These are phyloP conservation scores for Syrrhaptes paradoxus DNA, from an alignment of 2,113 vertebrate species.

Conservation along the genomic window DNA sequence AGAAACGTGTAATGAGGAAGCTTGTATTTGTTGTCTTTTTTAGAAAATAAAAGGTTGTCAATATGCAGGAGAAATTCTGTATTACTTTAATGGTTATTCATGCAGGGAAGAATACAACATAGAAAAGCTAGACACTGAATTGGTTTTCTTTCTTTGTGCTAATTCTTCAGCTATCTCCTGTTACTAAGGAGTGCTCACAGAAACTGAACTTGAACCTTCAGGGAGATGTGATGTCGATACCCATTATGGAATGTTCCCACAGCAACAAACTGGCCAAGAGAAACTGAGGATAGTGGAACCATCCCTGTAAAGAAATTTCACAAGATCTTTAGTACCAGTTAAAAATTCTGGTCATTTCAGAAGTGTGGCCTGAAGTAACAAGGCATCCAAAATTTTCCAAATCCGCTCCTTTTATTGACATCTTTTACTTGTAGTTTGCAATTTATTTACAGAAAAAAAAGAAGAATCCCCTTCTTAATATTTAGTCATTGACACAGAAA, in stretches of 20 bases:
- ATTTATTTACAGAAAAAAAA: background rate
- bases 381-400: background rate
- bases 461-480: background rate
- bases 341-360: background rate
- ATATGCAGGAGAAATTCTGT: background rate
- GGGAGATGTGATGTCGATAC: background rate
- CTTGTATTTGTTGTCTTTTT: background rate
- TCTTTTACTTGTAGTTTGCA: background rate
- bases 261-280: background rate
- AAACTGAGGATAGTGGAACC: background rate
- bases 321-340: background rate
- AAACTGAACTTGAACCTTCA: background rate
- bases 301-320: background rate
- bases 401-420: background rate
- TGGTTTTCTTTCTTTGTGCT: background rate
- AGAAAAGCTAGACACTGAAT: background rate
- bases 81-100: background rate
- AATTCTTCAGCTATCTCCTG: background rate
- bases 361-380: background rate
- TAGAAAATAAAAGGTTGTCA: background rate
- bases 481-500: background rate
- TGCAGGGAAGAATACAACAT: background rate
- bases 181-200: background rate
- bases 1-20: fast-evolving
- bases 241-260: background rate